Conservation (phyloP, 2,113 vertebrate species). For the Cochlearius cochlearius region DNA sequence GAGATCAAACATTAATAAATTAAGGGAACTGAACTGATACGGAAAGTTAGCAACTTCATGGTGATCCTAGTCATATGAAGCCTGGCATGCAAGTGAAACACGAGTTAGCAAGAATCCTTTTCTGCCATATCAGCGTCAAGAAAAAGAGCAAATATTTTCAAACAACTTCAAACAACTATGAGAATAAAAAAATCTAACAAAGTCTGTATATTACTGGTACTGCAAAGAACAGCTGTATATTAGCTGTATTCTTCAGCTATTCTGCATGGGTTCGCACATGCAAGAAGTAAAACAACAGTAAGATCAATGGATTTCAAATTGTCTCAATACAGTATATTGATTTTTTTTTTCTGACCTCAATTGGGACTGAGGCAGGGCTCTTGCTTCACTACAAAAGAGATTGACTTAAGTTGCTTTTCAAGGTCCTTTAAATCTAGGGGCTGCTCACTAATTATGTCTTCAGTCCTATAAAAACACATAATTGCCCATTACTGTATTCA, state of each 20-base stretch:
- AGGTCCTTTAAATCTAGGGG: not conserved
- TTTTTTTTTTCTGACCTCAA: not conserved
- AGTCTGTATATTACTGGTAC: not conserved
- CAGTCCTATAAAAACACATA: not conserved
- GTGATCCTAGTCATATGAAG: not conserved
- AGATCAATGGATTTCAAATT: not conserved
- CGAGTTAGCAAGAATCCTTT: not conserved
- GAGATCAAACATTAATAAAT: not conserved
- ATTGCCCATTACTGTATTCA: not conserved
- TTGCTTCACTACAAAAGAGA: not conserved
- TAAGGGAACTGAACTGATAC: not conserved
- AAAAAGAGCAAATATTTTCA: not conserved
- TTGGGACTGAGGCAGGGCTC: not conserved
- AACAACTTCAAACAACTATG: not conserved
- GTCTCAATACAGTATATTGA: not conserved
- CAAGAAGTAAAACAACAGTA: not conserved
- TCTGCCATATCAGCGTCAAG: not conserved
- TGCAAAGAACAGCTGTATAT: not conserved
- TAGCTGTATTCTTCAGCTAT: not conserved
- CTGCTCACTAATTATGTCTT: constrained; percentile 13
- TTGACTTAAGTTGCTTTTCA: not conserved
- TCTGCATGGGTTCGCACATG: not conserved
- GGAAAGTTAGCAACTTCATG: not conserved
- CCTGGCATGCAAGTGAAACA: not conserved
- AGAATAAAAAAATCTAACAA: not conserved